A percentile compares a stretch with the other conserved stretches of the same genome.
These are phyloP conservation scores for Pseudochaenichthys georgianus DNA, from an alignment of 2,797 vertebrate species.

Conservation along the genomic window DNA sequence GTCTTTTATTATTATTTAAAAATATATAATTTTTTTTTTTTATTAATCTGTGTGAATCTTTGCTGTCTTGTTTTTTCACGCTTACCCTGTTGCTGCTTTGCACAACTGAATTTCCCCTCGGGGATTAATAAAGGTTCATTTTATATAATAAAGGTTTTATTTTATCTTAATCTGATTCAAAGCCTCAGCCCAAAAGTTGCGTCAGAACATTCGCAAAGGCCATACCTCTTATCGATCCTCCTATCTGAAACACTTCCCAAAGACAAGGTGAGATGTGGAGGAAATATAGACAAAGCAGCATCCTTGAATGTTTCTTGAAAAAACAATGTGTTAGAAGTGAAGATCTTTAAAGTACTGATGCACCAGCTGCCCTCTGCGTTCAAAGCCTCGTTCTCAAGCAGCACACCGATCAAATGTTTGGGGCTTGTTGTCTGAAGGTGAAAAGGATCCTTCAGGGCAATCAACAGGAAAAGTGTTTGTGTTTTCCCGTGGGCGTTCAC, in stretches of 20 bases:
- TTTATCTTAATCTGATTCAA: constrained; percentile 34
- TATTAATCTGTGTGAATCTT: too few species aligned
- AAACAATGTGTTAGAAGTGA: constrained; percentile 25
- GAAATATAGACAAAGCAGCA: constrained; percentile 22
- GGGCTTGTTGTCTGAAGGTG: constrained; percentile 51
- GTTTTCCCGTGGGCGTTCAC: constrained; percentile 21
- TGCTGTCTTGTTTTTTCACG: too few species aligned
- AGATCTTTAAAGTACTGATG: constrained; percentile 49
- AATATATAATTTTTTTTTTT: too few species aligned
- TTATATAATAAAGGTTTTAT: too few species aligned
- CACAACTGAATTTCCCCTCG: too few species aligned
- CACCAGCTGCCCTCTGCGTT: constrained; percentile 35
- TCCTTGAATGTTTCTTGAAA: constrained; percentile 28
- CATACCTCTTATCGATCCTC: constrained; percentile 42
- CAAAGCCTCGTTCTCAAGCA: constrained; percentile 38
- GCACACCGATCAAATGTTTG: constrained; percentile 45
- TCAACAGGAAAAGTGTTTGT: constrained; percentile 6
- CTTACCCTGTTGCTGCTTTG: too few species aligned
- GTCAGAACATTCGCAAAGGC: constrained; percentile 54
- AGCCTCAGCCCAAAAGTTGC: constrained; percentile 23
- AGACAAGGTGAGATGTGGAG: constrained; percentile 26
- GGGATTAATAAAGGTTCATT: too few species aligned
- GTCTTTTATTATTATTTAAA: too few species aligned
- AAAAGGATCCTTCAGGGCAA: constrained; percentile 21
- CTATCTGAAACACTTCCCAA: constrained; percentile 33